Base-by-base conservation (phyloP, 2,888 invertebrate species). In the Meliscaeva auricollis region DNA sequence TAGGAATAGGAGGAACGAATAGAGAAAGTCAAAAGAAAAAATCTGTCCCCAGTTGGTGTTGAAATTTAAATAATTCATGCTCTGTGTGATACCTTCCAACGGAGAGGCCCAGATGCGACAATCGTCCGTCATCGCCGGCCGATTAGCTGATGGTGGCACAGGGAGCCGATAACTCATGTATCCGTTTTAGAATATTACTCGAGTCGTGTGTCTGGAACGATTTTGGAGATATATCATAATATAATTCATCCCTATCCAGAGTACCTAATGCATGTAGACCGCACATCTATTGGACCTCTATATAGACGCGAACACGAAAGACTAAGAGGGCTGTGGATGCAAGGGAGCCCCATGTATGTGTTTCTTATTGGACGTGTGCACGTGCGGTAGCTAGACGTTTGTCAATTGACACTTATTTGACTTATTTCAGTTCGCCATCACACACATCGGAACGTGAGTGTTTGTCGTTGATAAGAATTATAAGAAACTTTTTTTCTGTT, bases 371-470 rank as follows among this genome's bases (percentile, higher is more conserved):
- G n/a, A n/a, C n/a, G n/a, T 38, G 3, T 77, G 72, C 82, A 79
- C 78, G 78, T 78, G 78, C 73, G 78, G 73, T 54, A 62, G 68
- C 62, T 50, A 48, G 54, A 60, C 82, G 41, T 78, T 41, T 62
- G 73, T 83, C 83, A 74, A 83, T 84, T 80, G 84, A 84, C 84
- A 84, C 84, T 79, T 54, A 84, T 84, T 84, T 80, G 75, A 80
- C 83, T 79, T 6, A 35, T 35, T 35, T 1, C 50, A 56, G 17
- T 84, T 79, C 62, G 9, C 4, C 3, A 50, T 22, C 8, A 46
- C 2, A 1, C 1, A 17, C 0, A 9, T 66, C 30, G 64, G 46
- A 52, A 84, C 84, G 84, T 84, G 84, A 70, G 75, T 72, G 79
- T 66, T 75, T 64, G 70, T 35, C 38, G 70, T 44, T 66, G 79